Evolutionary conservation across 2,888 invertebrate species (phyloP).

Genomic region (Augochlorella aurata): DNA sequence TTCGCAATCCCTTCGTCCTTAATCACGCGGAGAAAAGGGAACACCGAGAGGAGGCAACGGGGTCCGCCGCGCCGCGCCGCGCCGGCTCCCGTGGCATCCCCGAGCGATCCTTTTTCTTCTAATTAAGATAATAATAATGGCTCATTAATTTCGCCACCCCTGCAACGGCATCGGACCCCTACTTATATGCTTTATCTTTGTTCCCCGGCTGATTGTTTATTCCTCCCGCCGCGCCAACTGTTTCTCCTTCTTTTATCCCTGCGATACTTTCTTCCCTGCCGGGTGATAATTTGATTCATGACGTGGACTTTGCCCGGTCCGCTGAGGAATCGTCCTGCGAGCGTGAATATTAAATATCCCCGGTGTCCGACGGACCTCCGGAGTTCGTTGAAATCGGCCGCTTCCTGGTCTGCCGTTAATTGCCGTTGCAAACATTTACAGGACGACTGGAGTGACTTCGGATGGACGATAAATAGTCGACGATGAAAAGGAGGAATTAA

Average conservation of each 20-base stretch:
- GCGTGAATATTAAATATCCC: slow-evolving; percentile 6
- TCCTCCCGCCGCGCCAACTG: not conserved
- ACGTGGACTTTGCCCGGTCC: slow-evolving; percentile 19
- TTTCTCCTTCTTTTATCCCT: not conserved
- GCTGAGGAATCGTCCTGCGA: slow-evolving; percentile 21
- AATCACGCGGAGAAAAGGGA: slow-evolving; percentile 61
- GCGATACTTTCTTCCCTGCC: not conserved
- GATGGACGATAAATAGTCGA: too few species aligned
- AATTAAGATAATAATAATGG: slow-evolving; percentile 66
- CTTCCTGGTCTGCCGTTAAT: not conserved
- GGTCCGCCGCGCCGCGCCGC: not conserved
- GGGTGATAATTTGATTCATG: slow-evolving; percentile 36
- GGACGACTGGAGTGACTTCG: too few species aligned
- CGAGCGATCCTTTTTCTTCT: slow-evolving; percentile 54
- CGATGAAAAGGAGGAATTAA: too few species aligned
- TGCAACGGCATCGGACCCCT: not conserved
- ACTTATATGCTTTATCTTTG: slow-evolving; percentile 30
- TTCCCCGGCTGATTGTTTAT: slow-evolving; percentile 34
- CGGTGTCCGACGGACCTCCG: too few species aligned
- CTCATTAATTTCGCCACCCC: slow-evolving; percentile 59
- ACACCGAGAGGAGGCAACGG: slow-evolving; percentile 15
- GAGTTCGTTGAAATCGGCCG: not conserved
- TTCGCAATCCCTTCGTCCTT: slow-evolving; percentile 65
- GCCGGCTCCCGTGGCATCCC: slow-evolving; percentile 42
- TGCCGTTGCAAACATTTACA: not conserved